These are phyloP conservation scores for Megaceryle alcyon DNA, from an alignment of 2,797 vertebrate genomes.

Conservation along the genomic window DNA sequence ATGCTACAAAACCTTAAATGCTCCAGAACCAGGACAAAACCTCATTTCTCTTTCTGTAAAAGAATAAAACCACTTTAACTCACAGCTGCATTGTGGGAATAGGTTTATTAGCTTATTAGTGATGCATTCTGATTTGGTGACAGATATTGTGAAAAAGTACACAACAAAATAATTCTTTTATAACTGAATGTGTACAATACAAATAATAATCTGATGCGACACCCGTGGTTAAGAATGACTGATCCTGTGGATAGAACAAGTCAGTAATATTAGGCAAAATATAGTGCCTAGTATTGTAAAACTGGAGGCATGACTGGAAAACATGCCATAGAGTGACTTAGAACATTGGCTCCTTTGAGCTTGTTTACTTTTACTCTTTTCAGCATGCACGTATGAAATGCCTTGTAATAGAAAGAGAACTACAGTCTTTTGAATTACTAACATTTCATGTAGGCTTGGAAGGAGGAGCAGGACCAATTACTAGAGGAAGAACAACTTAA, in stretches of 20 bases:
- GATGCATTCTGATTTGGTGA: background rate
- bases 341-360: background rate
- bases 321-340: background rate
- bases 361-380: background rate
- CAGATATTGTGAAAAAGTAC: background rate
- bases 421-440: background rate
- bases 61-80: background rate
- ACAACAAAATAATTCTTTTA: background rate
- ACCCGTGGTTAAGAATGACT: background rate
- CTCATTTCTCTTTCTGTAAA: background rate
- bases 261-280: background rate
- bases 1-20: background rate
- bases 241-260: background rate
- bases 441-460: slow-evolving; percentile 84
- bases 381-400: background rate
- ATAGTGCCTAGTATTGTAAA: background rate
- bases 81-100: background rate
- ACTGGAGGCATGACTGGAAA: background rate
- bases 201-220: background rate
- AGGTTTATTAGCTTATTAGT: background rate
- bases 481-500: slow-evolving; percentile 81
- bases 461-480: slow-evolving; percentile 81
- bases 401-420: background rate
- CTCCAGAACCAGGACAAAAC: background rate
- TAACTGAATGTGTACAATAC: background rate